Conservation (phyloP, 2,797 vertebrate genomes). For the Melanotaenia pygmaea region DNA sequence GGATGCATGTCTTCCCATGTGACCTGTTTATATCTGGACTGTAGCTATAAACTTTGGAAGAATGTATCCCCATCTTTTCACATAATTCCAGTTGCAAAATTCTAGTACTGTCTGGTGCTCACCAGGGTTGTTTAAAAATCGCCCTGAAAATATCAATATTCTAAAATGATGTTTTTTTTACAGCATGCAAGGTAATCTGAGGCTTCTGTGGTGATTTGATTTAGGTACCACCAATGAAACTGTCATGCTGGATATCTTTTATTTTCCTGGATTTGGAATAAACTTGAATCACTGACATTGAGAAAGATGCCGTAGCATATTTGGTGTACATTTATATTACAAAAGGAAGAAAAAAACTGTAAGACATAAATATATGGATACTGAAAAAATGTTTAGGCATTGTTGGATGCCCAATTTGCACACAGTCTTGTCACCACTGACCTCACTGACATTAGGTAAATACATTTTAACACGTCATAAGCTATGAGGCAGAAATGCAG, state of each 20-base stretch:
- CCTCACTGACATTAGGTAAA: background rate
- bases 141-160: background rate
- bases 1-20: background rate
- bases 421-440: conserved; percentile 54
- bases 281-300: background rate
- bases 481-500: background rate
- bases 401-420: background rate
- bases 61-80: conserved; percentile 3
- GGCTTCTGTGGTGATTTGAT: background rate
- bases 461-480: background rate
- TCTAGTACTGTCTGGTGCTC: conserved; percentile 4
- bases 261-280: background rate
- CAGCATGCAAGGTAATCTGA: background rate
- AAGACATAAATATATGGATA: background rate
- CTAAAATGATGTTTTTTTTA: conserved; percentile 1
- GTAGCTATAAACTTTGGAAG: conserved; percentile 7
- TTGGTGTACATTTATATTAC: background rate
- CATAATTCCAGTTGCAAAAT: background rate
- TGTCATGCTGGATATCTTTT: background rate
- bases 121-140: background rate
- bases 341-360: no score
- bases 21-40: conserved; percentile 25
- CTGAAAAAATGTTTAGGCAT: background rate
- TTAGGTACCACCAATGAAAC: background rate
- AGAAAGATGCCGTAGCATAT: background rate